These are phyloP conservation scores for Nothoprocta pentlandii DNA, from an alignment of 2,113 vertebrate species.

Conservation along the genomic window DNA sequence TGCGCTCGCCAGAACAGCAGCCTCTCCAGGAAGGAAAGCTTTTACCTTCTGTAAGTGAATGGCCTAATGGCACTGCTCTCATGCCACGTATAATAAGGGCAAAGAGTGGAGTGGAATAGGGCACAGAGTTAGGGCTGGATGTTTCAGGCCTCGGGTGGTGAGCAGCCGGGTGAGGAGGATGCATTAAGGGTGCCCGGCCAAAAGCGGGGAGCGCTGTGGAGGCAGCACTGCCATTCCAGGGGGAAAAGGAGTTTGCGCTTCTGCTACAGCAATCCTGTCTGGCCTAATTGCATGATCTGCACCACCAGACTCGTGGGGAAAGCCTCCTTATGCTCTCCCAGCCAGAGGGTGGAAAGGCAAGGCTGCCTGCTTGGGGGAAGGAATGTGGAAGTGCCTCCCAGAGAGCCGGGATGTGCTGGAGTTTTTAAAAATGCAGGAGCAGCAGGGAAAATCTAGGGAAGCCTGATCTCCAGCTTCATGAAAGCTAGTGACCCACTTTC, in stretches of 20 bases:
- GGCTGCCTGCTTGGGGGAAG: constrained; percentile 39
- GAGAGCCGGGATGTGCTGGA: not conserved
- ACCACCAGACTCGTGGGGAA: constrained; percentile 23
- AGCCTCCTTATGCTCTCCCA: constrained; percentile 21
- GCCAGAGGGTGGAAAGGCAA: not conserved
- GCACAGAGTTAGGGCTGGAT: not conserved
- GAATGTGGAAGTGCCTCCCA: not conserved
- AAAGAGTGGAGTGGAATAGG: not conserved
- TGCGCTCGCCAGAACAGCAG: not conserved
- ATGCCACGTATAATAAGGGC: rapidly evolving
- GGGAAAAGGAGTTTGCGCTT: constrained; percentile 18
- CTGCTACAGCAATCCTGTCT: constrained; percentile 27
- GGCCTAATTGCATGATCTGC: constrained; percentile 48
- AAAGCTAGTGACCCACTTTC: constrained; percentile 40
- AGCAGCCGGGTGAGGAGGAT: not conserved
- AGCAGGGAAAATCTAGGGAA: constrained; percentile 29
- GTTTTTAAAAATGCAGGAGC: constrained; percentile 49
- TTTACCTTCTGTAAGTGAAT: not conserved
- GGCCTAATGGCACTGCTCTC: not conserved
- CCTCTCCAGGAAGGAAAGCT: not conserved
- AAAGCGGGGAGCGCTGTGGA: not conserved
- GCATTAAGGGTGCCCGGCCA: not conserved
- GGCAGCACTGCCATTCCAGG: not conserved
- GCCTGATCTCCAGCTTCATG: not conserved
- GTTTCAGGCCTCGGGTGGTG: not conserved